phyloP scores from a whole-genome alignment of 2,888 invertebrate genomes.

The Micropterix aruncella region DNA sequence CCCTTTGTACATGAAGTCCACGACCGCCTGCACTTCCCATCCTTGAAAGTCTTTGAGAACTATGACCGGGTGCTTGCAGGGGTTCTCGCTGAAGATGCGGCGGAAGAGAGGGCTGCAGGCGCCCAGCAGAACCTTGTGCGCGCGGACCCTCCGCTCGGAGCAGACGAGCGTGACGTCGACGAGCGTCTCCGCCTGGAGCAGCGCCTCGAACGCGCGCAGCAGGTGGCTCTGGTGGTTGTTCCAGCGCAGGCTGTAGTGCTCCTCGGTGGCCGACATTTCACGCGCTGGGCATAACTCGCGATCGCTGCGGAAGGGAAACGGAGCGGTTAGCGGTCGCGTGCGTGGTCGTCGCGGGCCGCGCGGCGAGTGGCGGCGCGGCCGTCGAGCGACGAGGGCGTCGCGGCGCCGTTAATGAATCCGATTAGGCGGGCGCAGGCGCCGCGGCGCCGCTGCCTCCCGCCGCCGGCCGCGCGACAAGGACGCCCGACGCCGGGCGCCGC shows the following conservation, averaged over 20 bases:
- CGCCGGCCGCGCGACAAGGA: neutral
- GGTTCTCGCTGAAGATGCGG: slow-evolving; percentile 78
- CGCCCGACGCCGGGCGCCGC: neutral
- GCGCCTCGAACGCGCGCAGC: slow-evolving; percentile 75
- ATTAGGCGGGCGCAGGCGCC: slow-evolving; percentile 28
- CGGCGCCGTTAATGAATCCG: slow-evolving; percentile 43
- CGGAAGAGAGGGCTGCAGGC: slow-evolving; percentile 84
- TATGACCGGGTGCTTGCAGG: slow-evolving; percentile 88
- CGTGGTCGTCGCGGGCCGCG: slow-evolving; percentile 23
- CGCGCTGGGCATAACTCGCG: slow-evolving; percentile 14
- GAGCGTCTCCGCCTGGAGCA: slow-evolving; percentile 72
- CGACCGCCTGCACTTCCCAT: slow-evolving; percentile 79
- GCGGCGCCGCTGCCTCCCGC: slow-evolving; percentile 15
- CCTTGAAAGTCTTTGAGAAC: slow-evolving; percentile 81
- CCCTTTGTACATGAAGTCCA: slow-evolving; percentile 90
- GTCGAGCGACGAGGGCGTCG: slow-evolving; percentile 29
- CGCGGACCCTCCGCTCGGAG: slow-evolving; percentile 70
- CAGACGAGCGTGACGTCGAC: slow-evolving; percentile 87
- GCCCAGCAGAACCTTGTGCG: slow-evolving; percentile 84
- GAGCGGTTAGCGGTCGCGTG: slow-evolving; percentile 15
- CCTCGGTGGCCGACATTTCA: slow-evolving; percentile 37
- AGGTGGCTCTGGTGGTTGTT: slow-evolving; percentile 87
- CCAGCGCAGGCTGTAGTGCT: slow-evolving; percentile 87
- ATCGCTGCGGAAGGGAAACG: slow-evolving; percentile 24
- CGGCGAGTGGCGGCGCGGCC: slow-evolving; percentile 14